Conservation (phyloP, 2,888 invertebrate genomes). For the Temnothorax rugatulus region DNA sequence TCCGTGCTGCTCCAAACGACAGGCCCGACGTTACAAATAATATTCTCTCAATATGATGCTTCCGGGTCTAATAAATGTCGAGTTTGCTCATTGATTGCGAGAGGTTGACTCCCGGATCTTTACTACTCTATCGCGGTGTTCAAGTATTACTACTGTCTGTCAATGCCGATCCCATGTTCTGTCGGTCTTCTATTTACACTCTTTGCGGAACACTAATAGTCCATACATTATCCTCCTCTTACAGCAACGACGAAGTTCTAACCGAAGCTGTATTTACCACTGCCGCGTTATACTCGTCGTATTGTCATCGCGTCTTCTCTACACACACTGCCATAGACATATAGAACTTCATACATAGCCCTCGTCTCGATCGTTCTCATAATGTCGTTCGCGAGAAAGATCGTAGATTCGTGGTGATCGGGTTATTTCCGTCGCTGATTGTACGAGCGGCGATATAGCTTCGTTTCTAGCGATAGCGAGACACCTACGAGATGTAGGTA, state of each 20-base stretch:
- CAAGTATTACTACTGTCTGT: slow-evolving; percentile 31
- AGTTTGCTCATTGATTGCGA: slow-evolving; percentile 41
- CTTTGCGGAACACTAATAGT: slow-evolving; percentile 26
- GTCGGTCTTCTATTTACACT: slow-evolving; percentile 40
- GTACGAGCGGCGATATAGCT: slow-evolving; percentile 14
- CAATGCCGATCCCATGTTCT: slow-evolving; percentile 21
- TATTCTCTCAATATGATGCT: slow-evolving; percentile 25
- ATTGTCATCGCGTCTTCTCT: slow-evolving; percentile 32
- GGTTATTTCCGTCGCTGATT: slow-evolving; percentile 25
- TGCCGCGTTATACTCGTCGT: slow-evolving; percentile 40
- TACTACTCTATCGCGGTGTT: slow-evolving; percentile 29
- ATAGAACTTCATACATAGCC: slow-evolving; percentile 31
- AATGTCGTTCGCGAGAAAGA: slow-evolving; percentile 20
- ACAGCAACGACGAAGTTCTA: slow-evolving; percentile 15
- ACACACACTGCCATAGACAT: slow-evolving; percentile 53
- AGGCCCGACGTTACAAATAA: slow-evolving; percentile 8
- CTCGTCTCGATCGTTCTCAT: slow-evolving; percentile 36
- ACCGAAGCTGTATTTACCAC: slow-evolving; percentile 36
- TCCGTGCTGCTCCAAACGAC: slow-evolving; percentile 7
- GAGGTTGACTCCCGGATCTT: neutral
- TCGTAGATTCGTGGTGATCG: slow-evolving; percentile 34
- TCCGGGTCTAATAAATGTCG: slow-evolving; percentile 38
- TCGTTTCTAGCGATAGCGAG: slow-evolving; percentile 29
- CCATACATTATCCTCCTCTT: slow-evolving; percentile 18
- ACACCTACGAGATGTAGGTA: neutral